A percentile compares a stretch with the other conserved stretches of the same genome.
Conservation (phyloP, 2,113 vertebrate genomes). For the Fukomys damarensis region DNA sequence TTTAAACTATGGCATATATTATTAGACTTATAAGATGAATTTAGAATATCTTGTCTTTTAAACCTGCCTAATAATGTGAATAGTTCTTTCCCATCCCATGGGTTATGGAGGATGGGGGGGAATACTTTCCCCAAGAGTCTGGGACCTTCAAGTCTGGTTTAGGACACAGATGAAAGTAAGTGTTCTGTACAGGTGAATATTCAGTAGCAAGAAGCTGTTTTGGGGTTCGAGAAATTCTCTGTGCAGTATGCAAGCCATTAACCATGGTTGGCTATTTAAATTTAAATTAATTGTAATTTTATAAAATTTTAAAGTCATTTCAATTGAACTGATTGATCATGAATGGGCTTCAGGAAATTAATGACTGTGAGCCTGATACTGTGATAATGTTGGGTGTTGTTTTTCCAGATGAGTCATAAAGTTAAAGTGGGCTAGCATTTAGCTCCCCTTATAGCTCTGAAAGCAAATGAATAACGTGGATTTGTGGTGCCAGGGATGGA, state of each 20-base stretch:
- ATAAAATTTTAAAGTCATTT: not conserved
- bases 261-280: not conserved
- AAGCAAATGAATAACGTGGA: not conserved
- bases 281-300: constrained; percentile 5
- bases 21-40: not conserved
- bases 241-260: not conserved
- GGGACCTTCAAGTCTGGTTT: not conserved
- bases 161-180: not conserved
- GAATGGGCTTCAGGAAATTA: not conserved
- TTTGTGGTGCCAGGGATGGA: not conserved
- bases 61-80: not conserved
- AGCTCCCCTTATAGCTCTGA: constrained; percentile 8
- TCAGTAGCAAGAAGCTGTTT: not conserved
- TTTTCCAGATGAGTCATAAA: constrained; percentile 41
- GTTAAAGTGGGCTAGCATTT: not conserved
- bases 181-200: not conserved
- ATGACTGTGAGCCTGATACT: not conserved
- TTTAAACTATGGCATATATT: not conserved
- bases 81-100: not conserved
- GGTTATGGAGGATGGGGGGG: too few species aligned
- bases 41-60: not conserved
- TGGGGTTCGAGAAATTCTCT: not conserved
- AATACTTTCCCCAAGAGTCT: not conserved
- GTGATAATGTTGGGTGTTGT: not conserved
- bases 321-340: not conserved